Evolutionary conservation across 2,113 vertebrate genomes (phyloP), one percentile per base, ranked within the genome.

Genomic region (Athene cunicularia): DNA sequence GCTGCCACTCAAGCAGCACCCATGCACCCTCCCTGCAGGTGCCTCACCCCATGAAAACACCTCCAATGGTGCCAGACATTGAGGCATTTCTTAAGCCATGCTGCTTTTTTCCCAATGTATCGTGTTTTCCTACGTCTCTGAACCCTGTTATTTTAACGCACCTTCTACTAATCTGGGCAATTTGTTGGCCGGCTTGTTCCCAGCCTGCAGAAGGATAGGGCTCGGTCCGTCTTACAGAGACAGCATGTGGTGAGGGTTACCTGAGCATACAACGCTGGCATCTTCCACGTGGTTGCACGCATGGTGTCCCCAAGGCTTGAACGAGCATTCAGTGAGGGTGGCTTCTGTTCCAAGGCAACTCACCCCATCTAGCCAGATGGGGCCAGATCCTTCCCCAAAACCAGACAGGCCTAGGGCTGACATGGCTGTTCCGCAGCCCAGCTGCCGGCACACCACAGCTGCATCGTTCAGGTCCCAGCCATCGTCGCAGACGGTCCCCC

Each of bases 401-500:
- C 8, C 6, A 10, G 95, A 53, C 8, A 30, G 68, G 15, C 68
- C 53, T 6, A 39, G 82, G 2, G 86, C 95, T 7, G 82, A 85
- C 6, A 94, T 1, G 3, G 85, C 86, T 0, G 8, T 56, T 13
- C 98, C 98, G 0, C 98, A 98, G 56, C 96, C 97, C 86, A 98
- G 72, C 76, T 98, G 96, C 27, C 85, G 86, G 86, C 98, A 98
- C 33, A 97, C 98, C 98, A 86, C 83, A 1, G 68, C 17, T 1
- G 99, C 99, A 28, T 99, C 97, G 14, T 98, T 98, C 79, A 99
- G 97, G 92, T 98, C 98, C 77, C 99, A 99, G 43, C 98, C 95
- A 1, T 99, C 99, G 2, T 99, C 99, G 14, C 99, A 99, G 73
- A 99, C 94, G 0, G 99, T 99, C 15, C 99, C 99, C 99, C 99